Evolutionary conservation across 92 coral and sea anemone genomes (phyloP).

Genomic region (Siderastrea radians): DNA sequence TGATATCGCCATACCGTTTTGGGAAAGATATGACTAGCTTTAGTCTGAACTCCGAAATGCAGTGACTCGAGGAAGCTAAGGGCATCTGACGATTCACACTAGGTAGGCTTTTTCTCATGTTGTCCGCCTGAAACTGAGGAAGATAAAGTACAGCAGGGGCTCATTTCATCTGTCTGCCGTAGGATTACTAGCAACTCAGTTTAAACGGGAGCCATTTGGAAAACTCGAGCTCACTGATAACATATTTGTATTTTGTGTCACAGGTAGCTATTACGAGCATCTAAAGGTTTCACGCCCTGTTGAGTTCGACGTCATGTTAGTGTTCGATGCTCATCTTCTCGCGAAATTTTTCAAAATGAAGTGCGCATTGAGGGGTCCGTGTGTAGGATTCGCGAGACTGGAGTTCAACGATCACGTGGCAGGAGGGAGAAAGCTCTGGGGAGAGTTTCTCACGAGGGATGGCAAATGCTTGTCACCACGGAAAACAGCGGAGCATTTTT

Average conservation of each 20-base stretch:
- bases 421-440: conserved; percentile 30
- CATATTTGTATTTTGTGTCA: not conserved
- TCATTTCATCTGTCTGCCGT: not conserved
- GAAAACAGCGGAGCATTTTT: conserved; percentile 46
- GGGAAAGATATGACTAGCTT: no score
- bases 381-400: conserved; percentile 49
- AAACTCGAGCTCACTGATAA: no score
- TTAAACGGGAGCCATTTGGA: not conserved
- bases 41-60: no score
- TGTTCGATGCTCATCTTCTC: conserved; percentile 24
- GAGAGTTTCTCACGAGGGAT: conserved; percentile 48
- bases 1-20: no score
- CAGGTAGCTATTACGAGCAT: conserved; percentile 74
- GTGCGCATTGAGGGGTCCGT: conserved; percentile 15
- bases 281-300: conserved; percentile 58
- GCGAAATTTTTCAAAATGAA: not conserved
- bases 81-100: no score
- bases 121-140: no score
- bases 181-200: not conserved
- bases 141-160: no score
- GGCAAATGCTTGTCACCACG: conserved; percentile 61
- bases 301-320: conserved; percentile 72
- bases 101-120: no score
- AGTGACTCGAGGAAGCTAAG: no score
- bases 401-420: conserved; percentile 6